Evolutionary conservation across 1,140 invertebrate genomes (phyloP).

Genomic region (Bombyx mandarina): DNA sequence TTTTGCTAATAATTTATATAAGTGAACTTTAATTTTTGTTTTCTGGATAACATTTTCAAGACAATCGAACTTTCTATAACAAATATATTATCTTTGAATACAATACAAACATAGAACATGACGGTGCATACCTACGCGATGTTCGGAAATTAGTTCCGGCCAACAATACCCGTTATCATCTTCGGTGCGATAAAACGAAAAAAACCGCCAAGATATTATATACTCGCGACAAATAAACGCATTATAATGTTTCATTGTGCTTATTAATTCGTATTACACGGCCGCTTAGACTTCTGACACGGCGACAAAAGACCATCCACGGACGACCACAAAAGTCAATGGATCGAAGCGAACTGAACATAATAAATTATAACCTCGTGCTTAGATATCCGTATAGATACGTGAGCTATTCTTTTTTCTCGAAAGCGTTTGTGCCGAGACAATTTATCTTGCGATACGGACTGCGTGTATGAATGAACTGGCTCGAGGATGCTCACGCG

Average conservation of each 20-base stretch:
- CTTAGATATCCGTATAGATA: slow-evolving; percentile 36
- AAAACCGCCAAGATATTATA: slow-evolving; percentile 29
- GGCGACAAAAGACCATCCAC: slow-evolving; percentile 51
- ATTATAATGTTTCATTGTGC: slow-evolving; percentile 60
- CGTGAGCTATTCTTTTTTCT: slow-evolving; percentile 50
- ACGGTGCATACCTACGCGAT: slow-evolving; percentile 40
- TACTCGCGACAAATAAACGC: slow-evolving; percentile 53
- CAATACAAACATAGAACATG: slow-evolving; percentile 17
- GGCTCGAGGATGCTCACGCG: slow-evolving; percentile 29
- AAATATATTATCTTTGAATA: slow-evolving; percentile 7
- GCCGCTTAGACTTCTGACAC: slow-evolving; percentile 53
- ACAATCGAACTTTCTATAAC: background rate
- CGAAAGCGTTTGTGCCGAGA: slow-evolving; percentile 48
- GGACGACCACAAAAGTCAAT: slow-evolving; percentile 58
- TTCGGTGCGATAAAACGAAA: slow-evolving; percentile 36
- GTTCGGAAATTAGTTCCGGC: slow-evolving; percentile 56
- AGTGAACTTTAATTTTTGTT: too few relatives aligned
- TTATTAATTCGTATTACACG: slow-evolving; percentile 71
- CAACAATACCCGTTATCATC: slow-evolving; percentile 27
- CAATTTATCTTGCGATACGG: slow-evolving; percentile 63
- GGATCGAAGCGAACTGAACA: slow-evolving; percentile 51
- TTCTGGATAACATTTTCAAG: too few relatives aligned
- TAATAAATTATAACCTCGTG: slow-evolving; percentile 64
- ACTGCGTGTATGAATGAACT: slow-evolving; percentile 52
- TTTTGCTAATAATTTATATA: too few relatives aligned